Evolutionary conservation across 2,888 invertebrate genomes (phyloP), one percentile per base, ranked within the genome.

Genomic region (Hyalella azteca): DNA sequence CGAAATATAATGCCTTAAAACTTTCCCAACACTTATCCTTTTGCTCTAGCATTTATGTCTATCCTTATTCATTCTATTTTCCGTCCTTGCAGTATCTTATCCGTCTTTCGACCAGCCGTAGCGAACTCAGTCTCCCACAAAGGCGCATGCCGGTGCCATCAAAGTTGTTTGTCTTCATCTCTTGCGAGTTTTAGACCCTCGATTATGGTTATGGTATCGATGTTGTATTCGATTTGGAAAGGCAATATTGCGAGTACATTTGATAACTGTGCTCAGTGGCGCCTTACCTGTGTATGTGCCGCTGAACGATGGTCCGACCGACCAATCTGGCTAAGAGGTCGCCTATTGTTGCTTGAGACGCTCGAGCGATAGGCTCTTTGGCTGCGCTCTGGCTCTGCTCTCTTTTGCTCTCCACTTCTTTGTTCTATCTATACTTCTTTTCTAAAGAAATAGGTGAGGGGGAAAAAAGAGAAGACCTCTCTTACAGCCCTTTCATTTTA

Each of bases 251-350:
- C 7, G 29, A 66, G 39, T 36, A 66, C 66, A 15, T 59, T 66
- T 66, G 66, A 66, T 66, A 66, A 36, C 66, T 66, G 29, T 36
- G 36, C 36, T 66, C 36, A 19, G 11, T 22, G 29, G 36, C 29
- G 66, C 19, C 29, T 54, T 4, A 22, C 22, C 19, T 66, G 66
- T 66, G 4, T 15, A 36, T 29, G 39, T 29, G 36, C 36, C 39
- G 32, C 19, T 66, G 66, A 66, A 15, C 66, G 66, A 66, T 66
- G 66, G 29, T n/a, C n/a, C n/a, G n/a, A 66, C 66, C 66, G 19
- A 66, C 36, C 66, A 66, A 66, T 66, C 66, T 66, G 66, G 66
- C 66, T 66, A 66, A 66, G 66, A 66, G 66, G 66, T 66, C 36
- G 66, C 66, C 66, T 29, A 66, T 66, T 66, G 66, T 66, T 66